Evolutionary conservation across 1,140 invertebrate species (phyloP).

Genomic region (Scaptodrosophila lebanonensis): DNA sequence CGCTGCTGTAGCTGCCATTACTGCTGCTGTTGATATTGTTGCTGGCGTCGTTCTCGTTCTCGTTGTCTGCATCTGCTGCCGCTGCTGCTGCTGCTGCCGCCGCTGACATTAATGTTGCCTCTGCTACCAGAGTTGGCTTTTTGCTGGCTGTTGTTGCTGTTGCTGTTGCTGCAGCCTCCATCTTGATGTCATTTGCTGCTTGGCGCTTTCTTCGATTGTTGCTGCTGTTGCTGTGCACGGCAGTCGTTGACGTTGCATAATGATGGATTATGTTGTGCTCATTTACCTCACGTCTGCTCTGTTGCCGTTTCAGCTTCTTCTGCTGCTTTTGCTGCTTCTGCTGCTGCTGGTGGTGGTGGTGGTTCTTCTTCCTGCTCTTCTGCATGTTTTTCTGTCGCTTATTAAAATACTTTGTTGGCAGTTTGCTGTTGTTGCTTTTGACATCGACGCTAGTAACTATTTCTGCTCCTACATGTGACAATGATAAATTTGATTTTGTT

Average conservation of each 20-base stretch:
- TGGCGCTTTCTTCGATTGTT: conserved; percentile 49
- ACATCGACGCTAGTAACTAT: conserved; percentile 35
- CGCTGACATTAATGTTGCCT: conserved; percentile 21
- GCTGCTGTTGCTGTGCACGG: conserved; percentile 1
- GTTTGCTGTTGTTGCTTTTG: conserved; percentile 55
- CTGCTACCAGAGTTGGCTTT: conserved; percentile 7
- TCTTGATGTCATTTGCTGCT: conserved; percentile 53
- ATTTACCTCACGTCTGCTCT: conserved; percentile 39
- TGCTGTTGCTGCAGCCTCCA: conserved; percentile 34
- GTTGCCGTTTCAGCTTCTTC: background rate
- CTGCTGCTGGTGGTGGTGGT: conserved; percentile 3
- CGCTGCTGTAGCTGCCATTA: conserved; percentile 13
- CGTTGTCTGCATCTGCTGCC: conserved; percentile 9
- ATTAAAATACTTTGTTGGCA: conserved; percentile 72
- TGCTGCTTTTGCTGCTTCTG: background rate
- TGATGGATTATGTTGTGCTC: conserved; percentile 73
- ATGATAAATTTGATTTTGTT: conserved; percentile 76
- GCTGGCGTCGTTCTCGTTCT: conserved; percentile 33
- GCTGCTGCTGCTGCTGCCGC: conserved; percentile 19
- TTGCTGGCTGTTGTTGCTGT: conserved; percentile 21
- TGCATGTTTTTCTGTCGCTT: conserved; percentile 74
- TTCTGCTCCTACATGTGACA: conserved; percentile 59
- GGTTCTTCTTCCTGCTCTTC: conserved; percentile 30
- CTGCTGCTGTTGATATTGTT: conserved; percentile 3
- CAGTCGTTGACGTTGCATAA: conserved; percentile 39